Percentiles rank a stretch among this genome's conserved stretches.
phyloP scores from a whole-genome alignment of 2,888 invertebrate species.

The Plebejus melissa region DNA sequence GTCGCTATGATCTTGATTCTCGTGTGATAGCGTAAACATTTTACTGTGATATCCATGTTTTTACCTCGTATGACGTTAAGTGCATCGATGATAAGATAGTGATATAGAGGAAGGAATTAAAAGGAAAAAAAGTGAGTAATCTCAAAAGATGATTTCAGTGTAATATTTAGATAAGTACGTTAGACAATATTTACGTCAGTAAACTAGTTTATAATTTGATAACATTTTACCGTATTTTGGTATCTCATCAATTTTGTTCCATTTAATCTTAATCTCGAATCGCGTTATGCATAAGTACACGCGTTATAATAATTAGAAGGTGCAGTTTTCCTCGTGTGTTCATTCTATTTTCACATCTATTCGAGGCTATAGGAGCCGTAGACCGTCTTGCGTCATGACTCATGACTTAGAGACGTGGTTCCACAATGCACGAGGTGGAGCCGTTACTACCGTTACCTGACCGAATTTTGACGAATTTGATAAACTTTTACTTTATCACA shows the following conservation, averaged over 20 bases:
- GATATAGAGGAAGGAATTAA: background rate
- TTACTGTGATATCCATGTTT: slow-evolving; percentile 31
- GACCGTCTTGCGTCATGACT: slow-evolving; percentile 36
- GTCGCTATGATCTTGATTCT: slow-evolving; percentile 33
- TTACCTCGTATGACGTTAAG: slow-evolving; percentile 15
- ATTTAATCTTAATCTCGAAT: background rate
- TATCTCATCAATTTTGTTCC: background rate
- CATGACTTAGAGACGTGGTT: slow-evolving; percentile 32
- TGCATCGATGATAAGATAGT: slow-evolving; percentile 1
- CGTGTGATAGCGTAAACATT: slow-evolving; percentile 20
- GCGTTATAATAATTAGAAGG: background rate
- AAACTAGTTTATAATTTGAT: background rate
- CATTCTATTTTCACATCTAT: slow-evolving; percentile 33
- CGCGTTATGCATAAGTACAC: background rate
- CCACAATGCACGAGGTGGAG: slow-evolving; percentile 37
- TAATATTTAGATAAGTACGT: background rate
- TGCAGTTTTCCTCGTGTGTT: slow-evolving; percentile 16
- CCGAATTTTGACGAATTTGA: slow-evolving; percentile 40
- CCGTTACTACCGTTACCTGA: slow-evolving; percentile 44
- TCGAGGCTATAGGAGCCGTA: slow-evolving; percentile 32
- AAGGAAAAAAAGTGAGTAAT: slow-evolving; percentile 1
- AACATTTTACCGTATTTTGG: background rate
- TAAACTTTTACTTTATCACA: slow-evolving; percentile 28
- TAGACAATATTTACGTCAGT: background rate
- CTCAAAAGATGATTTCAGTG: background rate